Evolutionary conservation across 2,113 vertebrate species (phyloP).

Genomic region (human): GRCh38 chr4:160417501-160418000

Average conservation of each 20-base stretch:
- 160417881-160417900: too few species aligned
- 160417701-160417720: not conserved
- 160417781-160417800: not conserved
- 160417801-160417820: not conserved
- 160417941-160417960: too few species aligned
- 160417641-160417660: not conserved
- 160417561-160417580: not conserved
- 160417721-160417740: not conserved
- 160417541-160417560: not conserved
- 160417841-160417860: too few species aligned
- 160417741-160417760: not conserved
- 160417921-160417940: too few species aligned
- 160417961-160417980: too few species aligned
- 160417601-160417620: not conserved
- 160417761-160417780: not conserved
- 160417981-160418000: too few species aligned
- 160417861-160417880: too few species aligned
- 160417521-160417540: not conserved
- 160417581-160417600: slow-evolving; percentile 1
- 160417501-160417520: not conserved
- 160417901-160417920: too few species aligned
- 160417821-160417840: not conserved
- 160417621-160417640: not conserved
- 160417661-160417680: slow-evolving; percentile 2
- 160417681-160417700: not conserved